Evolutionary conservation across 2,888 invertebrate species (phyloP).

Genomic region (Octodonta nipae): DNA sequence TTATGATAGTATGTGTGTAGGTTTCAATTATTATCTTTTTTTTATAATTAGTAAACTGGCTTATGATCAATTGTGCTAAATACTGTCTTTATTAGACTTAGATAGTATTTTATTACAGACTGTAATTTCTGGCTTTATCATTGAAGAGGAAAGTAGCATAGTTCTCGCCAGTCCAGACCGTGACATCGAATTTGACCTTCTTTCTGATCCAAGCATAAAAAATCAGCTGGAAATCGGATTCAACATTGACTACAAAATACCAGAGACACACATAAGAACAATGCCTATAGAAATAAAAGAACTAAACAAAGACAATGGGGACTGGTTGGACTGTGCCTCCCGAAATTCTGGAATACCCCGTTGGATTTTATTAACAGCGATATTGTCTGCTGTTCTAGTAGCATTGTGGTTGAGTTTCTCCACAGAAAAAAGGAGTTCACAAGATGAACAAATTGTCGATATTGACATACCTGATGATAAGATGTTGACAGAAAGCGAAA

Average conservation of each 20-base stretch:
- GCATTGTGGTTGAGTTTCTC: conserved; percentile 38
- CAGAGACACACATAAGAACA: conserved; percentile 31
- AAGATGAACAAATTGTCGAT: conserved; percentile 12
- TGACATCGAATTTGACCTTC: conserved; percentile 26
- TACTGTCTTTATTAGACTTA: too few species aligned
- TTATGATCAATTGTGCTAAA: too few species aligned
- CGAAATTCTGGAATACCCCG: conserved; percentile 39
- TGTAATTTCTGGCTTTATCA: too few species aligned
- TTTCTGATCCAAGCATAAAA: conserved; percentile 30
- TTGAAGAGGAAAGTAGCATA: conserved; percentile 17
- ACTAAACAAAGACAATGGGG: conserved; percentile 16
- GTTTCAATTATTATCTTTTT: too few species aligned
- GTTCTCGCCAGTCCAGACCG: conserved; percentile 25
- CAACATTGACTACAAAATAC: conserved; percentile 30
- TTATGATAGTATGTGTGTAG: too few species aligned
- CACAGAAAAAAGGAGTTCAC: conserved; percentile 20
- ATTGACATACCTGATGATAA: conserved; percentile 16
- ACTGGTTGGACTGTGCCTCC: conserved; percentile 34
- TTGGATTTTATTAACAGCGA: conserved; percentile 33
- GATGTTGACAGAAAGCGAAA: conserved; percentile 13
- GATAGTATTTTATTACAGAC: conserved; percentile 2
- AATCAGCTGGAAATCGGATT: conserved; percentile 27
- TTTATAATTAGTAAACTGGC: too few species aligned
- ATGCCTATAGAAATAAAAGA: conserved; percentile 27
- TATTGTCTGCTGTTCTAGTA: conserved; percentile 35